Evolutionary conservation across 2,888 invertebrate species (phyloP), one percentile per base, ranked within the genome.

Genomic region (Exephanes ischioxanthus): DNA sequence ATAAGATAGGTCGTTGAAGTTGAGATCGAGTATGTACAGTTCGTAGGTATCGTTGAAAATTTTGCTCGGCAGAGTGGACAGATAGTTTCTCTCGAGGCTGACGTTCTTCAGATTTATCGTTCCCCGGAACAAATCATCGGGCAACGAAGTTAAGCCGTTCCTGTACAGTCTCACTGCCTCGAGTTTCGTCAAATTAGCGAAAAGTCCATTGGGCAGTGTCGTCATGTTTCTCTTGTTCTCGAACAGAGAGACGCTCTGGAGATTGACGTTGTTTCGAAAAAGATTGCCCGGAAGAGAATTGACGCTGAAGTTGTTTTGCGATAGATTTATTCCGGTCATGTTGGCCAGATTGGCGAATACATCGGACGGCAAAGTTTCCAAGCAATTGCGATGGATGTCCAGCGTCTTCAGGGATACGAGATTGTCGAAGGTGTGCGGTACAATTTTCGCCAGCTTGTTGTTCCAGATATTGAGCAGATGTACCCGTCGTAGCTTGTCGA

Each of bases 311-410:
- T 95, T 95, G 91, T 97, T 97, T n/a, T 94, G 95, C 91, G 95
- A 96, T 85, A 98, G 94, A 91, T 96, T 96, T 63, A 98, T 93
- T 84, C 94, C 95, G 86, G 95, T 95, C 63, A 97, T 94, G 91
- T 96, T 96, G 45, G 93, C 94, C 78, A 97, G 93, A 84, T 95
- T 94, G 78, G 95, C 93, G 91, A 97, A 97, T 71, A 96, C 94
- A 88, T 95, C 95, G 7, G 95, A 92, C 0, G 96, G 95, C 72
- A 97, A 94, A 81, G 95, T 94, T 80, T 95, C 95, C 87, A 97
- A 94, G 72, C 95, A 95, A 92, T 97, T 97, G 16, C 95, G 94
- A 88, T 96, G 96, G 78, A 98, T 93, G 94, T 97, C 97, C 84
- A 98, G 94, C 87, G 95, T 95, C 89, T 95, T 94, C 4, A 98